A percentile compares a stretch with the other conserved stretches of the same genome.
Evolutionary conservation across 2,888 invertebrate genomes (phyloP).

Genomic region (Nymphalis urticae): DNA sequence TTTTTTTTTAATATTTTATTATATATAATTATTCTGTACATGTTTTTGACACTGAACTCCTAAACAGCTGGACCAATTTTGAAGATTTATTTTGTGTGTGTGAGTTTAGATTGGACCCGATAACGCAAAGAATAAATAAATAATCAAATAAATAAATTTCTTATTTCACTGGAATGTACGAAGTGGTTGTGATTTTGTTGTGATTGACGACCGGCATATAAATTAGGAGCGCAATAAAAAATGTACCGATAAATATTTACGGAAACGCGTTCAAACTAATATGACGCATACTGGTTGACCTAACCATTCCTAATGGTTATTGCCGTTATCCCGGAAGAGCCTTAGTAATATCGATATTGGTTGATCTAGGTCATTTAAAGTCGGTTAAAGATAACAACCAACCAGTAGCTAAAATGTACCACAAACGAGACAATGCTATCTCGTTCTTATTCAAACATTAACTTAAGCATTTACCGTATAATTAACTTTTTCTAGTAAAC

Average conservation of each 20-base stretch:
- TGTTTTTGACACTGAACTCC: too few species aligned
- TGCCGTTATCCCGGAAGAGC: constrained; percentile 32
- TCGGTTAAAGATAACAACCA: constrained; percentile 10
- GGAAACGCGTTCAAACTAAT: constrained; percentile 8
- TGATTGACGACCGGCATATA: not conserved
- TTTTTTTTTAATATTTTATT: too few species aligned
- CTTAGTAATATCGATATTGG: constrained; percentile 28
- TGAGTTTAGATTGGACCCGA: too few species aligned
- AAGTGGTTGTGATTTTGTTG: not conserved
- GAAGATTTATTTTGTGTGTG: too few species aligned
- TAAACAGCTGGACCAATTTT: too few species aligned
- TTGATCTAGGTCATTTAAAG: constrained; percentile 36
- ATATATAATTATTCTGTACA: too few species aligned
- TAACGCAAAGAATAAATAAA: too few species aligned
- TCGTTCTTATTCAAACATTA: constrained; percentile 39
- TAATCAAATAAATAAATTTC: too few species aligned
- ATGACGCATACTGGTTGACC: constrained; percentile 30
- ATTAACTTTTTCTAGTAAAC: constrained; percentile 21
- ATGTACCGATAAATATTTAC: not conserved
- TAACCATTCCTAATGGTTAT: constrained; percentile 24
- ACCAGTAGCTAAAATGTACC: constrained; percentile 24
- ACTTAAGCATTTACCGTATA: constrained; percentile 32
- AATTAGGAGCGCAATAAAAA: not conserved
- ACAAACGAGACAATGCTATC: constrained; percentile 38
- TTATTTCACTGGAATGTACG: too few species aligned